phyloP scores from a whole-genome alignment of 2,113 vertebrate genomes.

The Rutilus rutilus region DNA sequence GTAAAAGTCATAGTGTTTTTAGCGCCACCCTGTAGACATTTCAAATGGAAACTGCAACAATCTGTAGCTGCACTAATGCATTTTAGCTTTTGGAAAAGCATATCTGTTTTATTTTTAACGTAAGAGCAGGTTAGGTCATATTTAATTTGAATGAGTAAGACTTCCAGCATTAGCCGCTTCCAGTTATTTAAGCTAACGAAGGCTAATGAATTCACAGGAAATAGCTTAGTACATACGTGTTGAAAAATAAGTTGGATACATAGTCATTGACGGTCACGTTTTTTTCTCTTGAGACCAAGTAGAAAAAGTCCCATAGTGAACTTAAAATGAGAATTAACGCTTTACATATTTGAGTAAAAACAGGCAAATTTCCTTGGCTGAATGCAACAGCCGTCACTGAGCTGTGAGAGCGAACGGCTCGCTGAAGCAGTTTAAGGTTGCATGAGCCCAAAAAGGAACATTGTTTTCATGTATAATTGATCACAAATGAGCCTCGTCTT shows the following conservation, averaged over 20 bases:
- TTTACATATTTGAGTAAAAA: neutral
- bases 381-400: no score
- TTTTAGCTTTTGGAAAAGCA: neutral
- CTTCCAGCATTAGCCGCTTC: no score
- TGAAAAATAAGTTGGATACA: neutral
- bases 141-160: neutral
- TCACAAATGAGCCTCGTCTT: constrained; percentile 23
- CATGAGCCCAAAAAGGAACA: constrained; percentile 16
- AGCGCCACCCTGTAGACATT: neutral
- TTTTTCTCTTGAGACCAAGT: neutral
- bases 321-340: neutral
- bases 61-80: neutral
- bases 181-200: no score
- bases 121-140: neutral
- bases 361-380: no score
- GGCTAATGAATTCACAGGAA: neutral
- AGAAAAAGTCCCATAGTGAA: neutral
- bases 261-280: neutral
- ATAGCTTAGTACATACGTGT: neutral
- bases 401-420: neutral
- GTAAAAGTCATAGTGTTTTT: neutral
- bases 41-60: neutral
- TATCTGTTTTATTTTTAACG: neutral
- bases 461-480: constrained; percentile 31
- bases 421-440: constrained; percentile 11